Conservation (phyloP, 2,888 invertebrate genomes). For the Agrotis ipsilon region DNA sequence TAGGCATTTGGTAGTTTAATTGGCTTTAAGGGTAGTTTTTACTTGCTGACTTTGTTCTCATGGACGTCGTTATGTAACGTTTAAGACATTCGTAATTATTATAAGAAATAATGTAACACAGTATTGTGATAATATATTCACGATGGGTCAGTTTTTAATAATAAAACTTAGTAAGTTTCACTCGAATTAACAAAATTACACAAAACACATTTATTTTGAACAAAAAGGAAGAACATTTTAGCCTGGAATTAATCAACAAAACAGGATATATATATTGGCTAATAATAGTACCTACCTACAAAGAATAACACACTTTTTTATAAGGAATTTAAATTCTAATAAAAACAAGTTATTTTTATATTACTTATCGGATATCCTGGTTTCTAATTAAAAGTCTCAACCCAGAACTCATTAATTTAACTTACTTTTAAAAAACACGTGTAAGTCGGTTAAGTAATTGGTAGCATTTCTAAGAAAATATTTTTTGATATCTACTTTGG, state of each 20-base stretch:
- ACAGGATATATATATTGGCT: too few relatives aligned
- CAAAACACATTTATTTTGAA: too few relatives aligned
- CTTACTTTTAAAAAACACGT: neutral
- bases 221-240: too few relatives aligned
- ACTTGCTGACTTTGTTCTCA: neutral
- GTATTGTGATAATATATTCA: neutral
- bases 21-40: neutral
- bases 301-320: too few relatives aligned
- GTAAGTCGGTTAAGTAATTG: constrained; percentile 5
- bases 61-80: neutral
- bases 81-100: neutral
- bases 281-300: too few relatives aligned
- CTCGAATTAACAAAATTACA: too few relatives aligned
- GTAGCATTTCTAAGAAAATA: neutral
- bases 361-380: too few relatives aligned
- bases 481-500: neutral
- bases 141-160: neutral
- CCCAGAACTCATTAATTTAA: neutral
- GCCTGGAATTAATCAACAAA: neutral
- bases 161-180: neutral
- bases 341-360: too few relatives aligned
- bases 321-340: too few relatives aligned
- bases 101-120: neutral
- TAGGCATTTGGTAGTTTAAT: neutral
- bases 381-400: too few relatives aligned